A percentile compares a stretch with the other conserved stretches of the same genome.
These are phyloP conservation scores for Catocala sponsa DNA, from an alignment of 2,888 invertebrate genomes.

Conservation along the genomic window DNA sequence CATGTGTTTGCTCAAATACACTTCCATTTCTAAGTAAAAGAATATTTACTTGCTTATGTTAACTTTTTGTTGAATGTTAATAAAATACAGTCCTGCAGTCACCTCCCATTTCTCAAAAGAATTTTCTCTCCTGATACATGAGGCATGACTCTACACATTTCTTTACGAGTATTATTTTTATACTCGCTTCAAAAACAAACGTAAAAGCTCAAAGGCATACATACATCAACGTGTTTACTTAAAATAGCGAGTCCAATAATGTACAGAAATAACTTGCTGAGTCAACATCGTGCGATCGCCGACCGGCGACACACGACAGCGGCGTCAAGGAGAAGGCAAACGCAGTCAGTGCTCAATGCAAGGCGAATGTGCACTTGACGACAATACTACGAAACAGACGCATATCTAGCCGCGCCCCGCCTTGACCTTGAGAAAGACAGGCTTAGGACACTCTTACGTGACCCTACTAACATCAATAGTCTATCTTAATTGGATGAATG, in stretches of 20 bases:
- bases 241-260: conserved; percentile 26
- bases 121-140: neutral
- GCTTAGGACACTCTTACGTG: conserved; percentile 6
- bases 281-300: conserved; percentile 15
- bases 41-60: too few species aligned
- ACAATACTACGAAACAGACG: conserved; percentile 3
- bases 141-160: conserved; percentile 6
- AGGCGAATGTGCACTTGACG: conserved; percentile 32
- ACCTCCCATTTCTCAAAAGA: too few species aligned
- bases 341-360: conserved; percentile 8
- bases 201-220: conserved; percentile 10
- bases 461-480: neutral
- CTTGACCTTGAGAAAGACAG: conserved; percentile 30
- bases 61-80: too few species aligned
- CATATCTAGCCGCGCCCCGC: conserved; percentile 1
- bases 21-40: too few species aligned
- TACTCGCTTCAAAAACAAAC: conserved; percentile 16
- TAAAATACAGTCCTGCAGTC: too few species aligned
- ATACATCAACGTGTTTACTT: conserved; percentile 23
- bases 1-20: neutral
- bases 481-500: too few species aligned
- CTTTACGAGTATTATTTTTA: conserved; percentile 8
- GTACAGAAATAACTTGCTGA: conserved; percentile 38
- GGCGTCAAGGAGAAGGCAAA: conserved; percentile 8
- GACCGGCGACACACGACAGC: conserved; percentile 10